These are phyloP conservation scores for Thera britannica DNA, from an alignment of 2,888 invertebrate species.

Conservation along the genomic window DNA sequence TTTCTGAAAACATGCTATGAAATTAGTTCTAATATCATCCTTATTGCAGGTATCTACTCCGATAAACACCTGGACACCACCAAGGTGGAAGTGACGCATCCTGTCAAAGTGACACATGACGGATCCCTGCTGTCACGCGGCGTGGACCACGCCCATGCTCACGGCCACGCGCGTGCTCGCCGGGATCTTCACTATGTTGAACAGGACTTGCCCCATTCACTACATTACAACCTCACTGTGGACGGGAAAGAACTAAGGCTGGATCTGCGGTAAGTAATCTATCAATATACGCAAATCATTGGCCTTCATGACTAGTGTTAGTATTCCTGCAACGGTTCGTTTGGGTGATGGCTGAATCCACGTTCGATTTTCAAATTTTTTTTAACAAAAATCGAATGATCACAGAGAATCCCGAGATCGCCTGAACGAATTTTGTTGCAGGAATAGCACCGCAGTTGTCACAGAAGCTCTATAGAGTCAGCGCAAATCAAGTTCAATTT, in stretches of 20 bases:
- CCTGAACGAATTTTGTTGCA: no score
- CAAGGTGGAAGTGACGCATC: constrained; percentile 85
- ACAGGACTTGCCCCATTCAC: constrained; percentile 62
- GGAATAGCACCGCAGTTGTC: no score
- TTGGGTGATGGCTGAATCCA: no score
- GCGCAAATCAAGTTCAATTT: no score
- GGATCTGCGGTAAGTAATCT: constrained; percentile 70
- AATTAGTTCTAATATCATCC: neutral
- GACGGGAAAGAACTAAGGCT: constrained; percentile 75
- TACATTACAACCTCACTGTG: constrained; percentile 79
- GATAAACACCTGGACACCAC: constrained; percentile 78
- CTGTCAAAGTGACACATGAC: constrained; percentile 84
- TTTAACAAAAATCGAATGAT: no score
- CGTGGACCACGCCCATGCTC: constrained; percentile 82
- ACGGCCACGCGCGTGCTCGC: constrained; percentile 81
- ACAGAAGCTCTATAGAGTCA: no score
- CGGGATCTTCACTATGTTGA: constrained; percentile 67
- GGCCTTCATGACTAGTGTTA: neutral
- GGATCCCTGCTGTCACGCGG: constrained; percentile 84
- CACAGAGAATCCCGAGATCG: no score
- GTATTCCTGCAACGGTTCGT: no score
- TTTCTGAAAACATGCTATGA: no score
- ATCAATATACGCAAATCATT: neutral
- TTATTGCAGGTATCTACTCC: constrained; percentile 76
- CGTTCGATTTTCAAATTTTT: no score